Percentiles rank a stretch among this genome's conserved stretches.
Evolutionary conservation across 2,113 vertebrate genomes (phyloP).

Genomic region (Trematocara macrostoma): DNA sequence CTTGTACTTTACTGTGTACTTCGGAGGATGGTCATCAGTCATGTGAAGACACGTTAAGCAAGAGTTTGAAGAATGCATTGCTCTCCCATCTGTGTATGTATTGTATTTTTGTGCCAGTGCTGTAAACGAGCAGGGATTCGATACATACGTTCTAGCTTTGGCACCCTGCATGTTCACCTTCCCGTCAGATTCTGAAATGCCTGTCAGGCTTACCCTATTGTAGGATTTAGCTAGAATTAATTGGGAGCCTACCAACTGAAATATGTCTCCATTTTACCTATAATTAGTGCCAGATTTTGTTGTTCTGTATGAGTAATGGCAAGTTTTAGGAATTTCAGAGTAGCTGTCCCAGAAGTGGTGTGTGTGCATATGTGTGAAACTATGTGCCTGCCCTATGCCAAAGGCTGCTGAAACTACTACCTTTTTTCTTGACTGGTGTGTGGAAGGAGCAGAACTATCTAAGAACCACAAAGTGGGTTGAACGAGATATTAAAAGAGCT

Average conservation of each 20-base stretch:
- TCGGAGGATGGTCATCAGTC: not conserved
- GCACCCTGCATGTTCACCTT: not conserved
- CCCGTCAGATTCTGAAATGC: not conserved
- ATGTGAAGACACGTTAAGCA: not conserved
- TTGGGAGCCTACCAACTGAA: not conserved
- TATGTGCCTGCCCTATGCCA: not conserved
- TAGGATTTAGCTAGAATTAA: not conserved
- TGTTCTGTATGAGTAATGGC: not conserved
- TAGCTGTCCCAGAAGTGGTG: not conserved
- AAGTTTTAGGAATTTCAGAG: not conserved
- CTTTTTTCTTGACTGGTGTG: not conserved
- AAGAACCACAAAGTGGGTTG: conserved; percentile 34
- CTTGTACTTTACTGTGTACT: not conserved
- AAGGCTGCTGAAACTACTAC: not conserved
- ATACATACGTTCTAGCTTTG: not conserved
- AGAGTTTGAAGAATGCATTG: not conserved
- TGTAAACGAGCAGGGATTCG: not conserved
- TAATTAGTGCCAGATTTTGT: not conserved
- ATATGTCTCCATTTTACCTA: not conserved
- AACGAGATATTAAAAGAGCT: conserved; percentile 43
- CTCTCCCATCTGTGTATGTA: not conserved
- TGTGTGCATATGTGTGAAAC: not conserved
- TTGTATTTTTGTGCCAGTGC: not conserved
- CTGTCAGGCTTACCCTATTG: not conserved
- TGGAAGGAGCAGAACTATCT: not conserved